Evolutionary conservation across 2,888 invertebrate species (phyloP), one percentile per base, ranked within the genome.

Genomic region (Drosophila pseudotalamancana): DNA sequence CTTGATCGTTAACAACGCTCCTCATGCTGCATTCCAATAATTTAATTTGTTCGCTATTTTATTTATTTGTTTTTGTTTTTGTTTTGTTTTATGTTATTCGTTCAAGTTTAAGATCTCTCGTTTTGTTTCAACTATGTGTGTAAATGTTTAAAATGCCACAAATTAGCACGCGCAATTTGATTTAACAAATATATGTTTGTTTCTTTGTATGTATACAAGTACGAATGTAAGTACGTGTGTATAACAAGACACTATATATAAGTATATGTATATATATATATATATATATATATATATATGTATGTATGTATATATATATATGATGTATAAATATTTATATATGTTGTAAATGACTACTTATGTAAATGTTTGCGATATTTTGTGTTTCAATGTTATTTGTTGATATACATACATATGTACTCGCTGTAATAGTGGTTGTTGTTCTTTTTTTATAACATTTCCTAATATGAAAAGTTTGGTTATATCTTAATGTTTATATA

Each of bases 1-100:
- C 72, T 72, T 73, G 56, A 65, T 72, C 66, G 61, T 61, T 73
- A 73, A 73, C 72, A 73, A 73, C 66, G 51, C 70, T 61, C 57
- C 60, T 63, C 69, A 11, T 53, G 37, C 54, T 70, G 61, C 54
- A 49, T 51, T 57, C 32, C 3, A 59, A 53, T 31, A 46, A 25
- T 59, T 21, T 11, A 21, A 45, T 34, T 45, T 18, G 4, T 14
- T 39, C 23, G 4, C 39, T 39, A 50, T 54, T 27, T 21, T 11
- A 11, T 21, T 9, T 32, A 14, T 23, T 16, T 35, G 6, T 32
- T 32, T 12, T 12, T 32, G 0, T 2, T 32, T 6, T 32, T 12
- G 25, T 9, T 25, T 9, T 6, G 6, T 25, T 27, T 46, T 27
- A 23, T 35, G n/a, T 32, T 32, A n/a, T 18, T 23, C 12, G 8